Percentiles rank a stretch among this genome's conserved stretches.
phyloP scores from a whole-genome alignment of 2,113 vertebrate species.

The Scytalopus superciliaris region DNA sequence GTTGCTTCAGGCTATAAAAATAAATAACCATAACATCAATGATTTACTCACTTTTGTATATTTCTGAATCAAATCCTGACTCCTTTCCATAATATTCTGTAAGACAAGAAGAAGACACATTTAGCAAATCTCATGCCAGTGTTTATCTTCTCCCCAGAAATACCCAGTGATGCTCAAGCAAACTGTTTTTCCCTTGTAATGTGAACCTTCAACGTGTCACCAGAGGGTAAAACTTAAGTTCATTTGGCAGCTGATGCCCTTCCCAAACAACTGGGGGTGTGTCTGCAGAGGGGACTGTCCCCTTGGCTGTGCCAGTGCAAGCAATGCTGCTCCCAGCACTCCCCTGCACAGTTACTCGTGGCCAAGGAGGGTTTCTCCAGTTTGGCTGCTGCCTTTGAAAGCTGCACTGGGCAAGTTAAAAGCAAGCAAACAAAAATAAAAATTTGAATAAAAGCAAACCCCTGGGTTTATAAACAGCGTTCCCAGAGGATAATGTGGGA shows the following conservation, averaged over 20 bases:
- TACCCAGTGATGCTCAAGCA: neutral
- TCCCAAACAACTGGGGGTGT: neutral
- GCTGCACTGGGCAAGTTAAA: neutral
- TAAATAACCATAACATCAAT: neutral
- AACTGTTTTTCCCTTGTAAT: neutral
- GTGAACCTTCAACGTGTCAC: neutral
- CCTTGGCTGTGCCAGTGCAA: neutral
- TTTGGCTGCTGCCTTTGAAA: neutral
- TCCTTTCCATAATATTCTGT: slow-evolving; percentile 75
- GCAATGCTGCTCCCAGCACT: neutral
- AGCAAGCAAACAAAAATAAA: neutral
- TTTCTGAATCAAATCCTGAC: slow-evolving; percentile 80
- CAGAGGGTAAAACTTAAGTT: neutral
- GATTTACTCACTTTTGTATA: slow-evolving; percentile 76
- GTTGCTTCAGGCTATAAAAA: neutral
- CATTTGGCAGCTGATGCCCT: neutral
- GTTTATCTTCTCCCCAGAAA: neutral
- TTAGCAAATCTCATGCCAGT: neutral
- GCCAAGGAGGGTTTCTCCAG: no score
- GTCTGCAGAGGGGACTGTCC: neutral
- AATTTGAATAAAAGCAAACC: neutral
- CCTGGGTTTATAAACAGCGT: neutral
- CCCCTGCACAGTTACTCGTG: neutral
- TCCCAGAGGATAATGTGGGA: neutral
- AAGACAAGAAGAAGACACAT: slow-evolving; percentile 25